Evolutionary conservation across 2,888 invertebrate species (phyloP).

Genomic region (Hipparchia semele): DNA sequence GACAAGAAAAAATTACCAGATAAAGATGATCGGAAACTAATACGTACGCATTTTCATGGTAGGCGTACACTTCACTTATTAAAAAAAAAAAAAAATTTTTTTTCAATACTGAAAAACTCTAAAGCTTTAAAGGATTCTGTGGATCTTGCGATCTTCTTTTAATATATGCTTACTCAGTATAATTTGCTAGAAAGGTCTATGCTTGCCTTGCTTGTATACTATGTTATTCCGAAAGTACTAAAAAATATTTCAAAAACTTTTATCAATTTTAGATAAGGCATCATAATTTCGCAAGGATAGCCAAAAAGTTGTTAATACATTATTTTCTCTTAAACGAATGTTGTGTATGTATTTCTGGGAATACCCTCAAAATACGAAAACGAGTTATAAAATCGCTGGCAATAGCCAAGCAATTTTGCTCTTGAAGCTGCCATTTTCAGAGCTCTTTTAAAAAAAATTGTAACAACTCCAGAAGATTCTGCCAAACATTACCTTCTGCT

Average conservation of each 20-base stretch:
- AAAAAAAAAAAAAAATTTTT: too few species aligned
- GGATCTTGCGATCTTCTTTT: too few species aligned
- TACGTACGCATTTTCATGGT: too few species aligned
- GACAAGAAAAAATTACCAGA: neutral
- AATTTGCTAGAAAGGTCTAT: neutral
- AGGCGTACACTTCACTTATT: too few species aligned
- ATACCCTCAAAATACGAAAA: neutral
- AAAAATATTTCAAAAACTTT: neutral
- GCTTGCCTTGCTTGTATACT: neutral
- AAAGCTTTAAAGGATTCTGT: too few species aligned
- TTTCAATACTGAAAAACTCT: too few species aligned
- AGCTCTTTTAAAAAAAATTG: neutral
- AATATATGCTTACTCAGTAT: neutral
- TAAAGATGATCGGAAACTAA: too few species aligned
- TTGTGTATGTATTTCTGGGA: neutral
- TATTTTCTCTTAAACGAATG: neutral
- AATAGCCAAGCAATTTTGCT: neutral
- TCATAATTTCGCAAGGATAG: neutral
- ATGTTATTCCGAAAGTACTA: neutral
- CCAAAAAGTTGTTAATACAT: neutral
- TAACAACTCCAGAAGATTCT: neutral
- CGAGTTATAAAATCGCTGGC: neutral
- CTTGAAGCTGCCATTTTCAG: neutral
- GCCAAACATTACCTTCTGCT: neutral
- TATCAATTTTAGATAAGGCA: neutral